Conservation (phyloP, 2,888 invertebrate species). For the Megalurothrips usitatus region DNA sequence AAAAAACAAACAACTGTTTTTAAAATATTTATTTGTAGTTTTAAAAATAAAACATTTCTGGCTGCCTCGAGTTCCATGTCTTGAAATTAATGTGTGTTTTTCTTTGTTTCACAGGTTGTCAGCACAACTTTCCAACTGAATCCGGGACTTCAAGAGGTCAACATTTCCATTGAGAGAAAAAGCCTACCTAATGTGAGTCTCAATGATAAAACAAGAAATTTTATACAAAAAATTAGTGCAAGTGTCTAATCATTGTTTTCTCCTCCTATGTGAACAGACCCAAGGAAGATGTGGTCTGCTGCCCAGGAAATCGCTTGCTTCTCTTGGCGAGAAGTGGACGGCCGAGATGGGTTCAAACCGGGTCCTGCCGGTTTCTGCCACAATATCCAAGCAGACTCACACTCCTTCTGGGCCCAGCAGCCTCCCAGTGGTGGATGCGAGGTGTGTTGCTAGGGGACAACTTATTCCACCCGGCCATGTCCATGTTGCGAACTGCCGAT, state of each 20-base stretch:
- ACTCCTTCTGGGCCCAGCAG: slow-evolving; percentile 5
- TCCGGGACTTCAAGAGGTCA: slow-evolving; percentile 6
- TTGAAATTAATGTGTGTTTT: not conserved
- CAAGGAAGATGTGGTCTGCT: slow-evolving; percentile 24
- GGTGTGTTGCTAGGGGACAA: not conserved
- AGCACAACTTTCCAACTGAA: slow-evolving; percentile 12
- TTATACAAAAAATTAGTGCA: too few relatives aligned
- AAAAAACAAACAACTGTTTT: too few relatives aligned
- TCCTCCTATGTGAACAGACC: not conserved
- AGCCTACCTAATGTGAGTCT: not conserved
- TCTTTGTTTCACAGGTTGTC: not conserved
- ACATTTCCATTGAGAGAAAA: slow-evolving; percentile 17
- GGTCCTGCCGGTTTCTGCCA: not conserved
- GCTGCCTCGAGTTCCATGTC: too few relatives aligned
- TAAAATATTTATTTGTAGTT: too few relatives aligned
- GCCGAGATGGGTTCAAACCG: slow-evolving; percentile 3
- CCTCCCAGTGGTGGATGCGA: not conserved
- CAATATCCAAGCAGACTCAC: slow-evolving; percentile 13
- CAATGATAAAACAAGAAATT: too few relatives aligned
- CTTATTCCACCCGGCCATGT: not conserved
- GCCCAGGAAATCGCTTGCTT: slow-evolving; percentile 24
- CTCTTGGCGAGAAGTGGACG: slow-evolving; percentile 12
- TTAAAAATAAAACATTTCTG: too few relatives aligned
- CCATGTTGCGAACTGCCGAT: not conserved
- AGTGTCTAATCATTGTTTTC: not conserved